phyloP scores from a whole-genome alignment of 2,797 vertebrate genomes.

The Oreochromis grahami region DNA sequence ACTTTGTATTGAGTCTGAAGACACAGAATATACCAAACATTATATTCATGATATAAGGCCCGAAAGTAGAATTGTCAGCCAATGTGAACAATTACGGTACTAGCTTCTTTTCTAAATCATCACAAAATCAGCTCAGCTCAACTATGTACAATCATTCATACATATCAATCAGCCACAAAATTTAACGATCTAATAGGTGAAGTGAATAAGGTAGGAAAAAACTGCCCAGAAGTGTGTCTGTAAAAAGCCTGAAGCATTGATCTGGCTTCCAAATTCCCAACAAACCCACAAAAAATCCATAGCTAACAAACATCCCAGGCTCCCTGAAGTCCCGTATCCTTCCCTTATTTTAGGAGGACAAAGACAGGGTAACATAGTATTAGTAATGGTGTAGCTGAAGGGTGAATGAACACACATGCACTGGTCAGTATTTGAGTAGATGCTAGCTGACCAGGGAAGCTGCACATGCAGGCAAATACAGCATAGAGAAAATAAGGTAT shows the following conservation, averaged over 20 bases:
- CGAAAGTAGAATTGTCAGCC: neutral
- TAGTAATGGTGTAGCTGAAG: neutral
- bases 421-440: neutral
- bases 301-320: neutral
- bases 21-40: neutral
- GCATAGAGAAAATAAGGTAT: neutral
- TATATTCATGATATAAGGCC: neutral
- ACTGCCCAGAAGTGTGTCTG: neutral
- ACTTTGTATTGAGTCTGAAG: neutral
- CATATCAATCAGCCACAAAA: neutral
- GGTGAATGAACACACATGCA: neutral
- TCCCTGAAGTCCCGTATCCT: neutral
- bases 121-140: neutral
- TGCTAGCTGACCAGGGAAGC: conserved; percentile 9
- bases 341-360: neutral
- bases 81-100: neutral
- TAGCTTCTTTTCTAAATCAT: neutral
- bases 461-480: conserved; percentile 25
- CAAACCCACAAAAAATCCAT: neutral
- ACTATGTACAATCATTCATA: neutral
- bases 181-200: neutral
- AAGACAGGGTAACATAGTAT: neutral
- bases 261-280: neutral
- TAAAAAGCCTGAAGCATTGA: fast-evolving
- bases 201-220: neutral